These are phyloP conservation scores for Phylloscopus trochiloides DNA, from an alignment of 2,113 vertebrate genomes.

Conservation along the genomic window DNA sequence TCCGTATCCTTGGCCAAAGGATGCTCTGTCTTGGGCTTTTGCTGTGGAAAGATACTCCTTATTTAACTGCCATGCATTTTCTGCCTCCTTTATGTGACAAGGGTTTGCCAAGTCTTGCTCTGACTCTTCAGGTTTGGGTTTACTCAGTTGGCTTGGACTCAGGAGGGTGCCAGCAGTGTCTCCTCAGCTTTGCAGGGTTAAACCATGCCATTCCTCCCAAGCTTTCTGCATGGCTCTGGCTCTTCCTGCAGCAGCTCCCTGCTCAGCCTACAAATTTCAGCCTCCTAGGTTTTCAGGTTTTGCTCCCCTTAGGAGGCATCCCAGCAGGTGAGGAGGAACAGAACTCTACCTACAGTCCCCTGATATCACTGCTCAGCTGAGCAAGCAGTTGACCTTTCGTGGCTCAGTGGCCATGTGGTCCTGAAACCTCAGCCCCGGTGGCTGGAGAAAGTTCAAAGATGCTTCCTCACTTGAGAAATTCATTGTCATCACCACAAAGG, in stretches of 20 bases:
- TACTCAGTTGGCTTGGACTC: background rate
- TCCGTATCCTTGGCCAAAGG: background rate
- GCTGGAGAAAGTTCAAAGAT: background rate
- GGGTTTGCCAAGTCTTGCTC: background rate
- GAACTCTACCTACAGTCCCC: background rate
- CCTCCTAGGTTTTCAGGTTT: background rate
- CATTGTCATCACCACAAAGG: background rate
- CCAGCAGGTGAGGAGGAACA: background rate
- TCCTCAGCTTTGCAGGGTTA: background rate
- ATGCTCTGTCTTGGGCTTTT: background rate
- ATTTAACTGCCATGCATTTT: background rate
- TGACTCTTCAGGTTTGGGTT: background rate
- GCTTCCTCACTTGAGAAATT: background rate
- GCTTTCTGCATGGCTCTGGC: background rate
- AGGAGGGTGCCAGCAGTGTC: background rate
- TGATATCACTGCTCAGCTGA: background rate
- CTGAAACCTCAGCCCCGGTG: background rate
- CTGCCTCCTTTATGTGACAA: background rate
- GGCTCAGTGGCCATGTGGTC: background rate
- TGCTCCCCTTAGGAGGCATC: background rate
- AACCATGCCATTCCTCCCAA: background rate
- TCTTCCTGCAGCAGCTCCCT: background rate
- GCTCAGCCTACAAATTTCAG: background rate
- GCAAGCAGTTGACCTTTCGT: background rate
- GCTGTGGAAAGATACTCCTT: background rate